Percentiles rank a stretch among this genome's conserved stretches.
phyloP scores from a whole-genome alignment of 2,113 vertebrate genomes.

The Grus americana region DNA sequence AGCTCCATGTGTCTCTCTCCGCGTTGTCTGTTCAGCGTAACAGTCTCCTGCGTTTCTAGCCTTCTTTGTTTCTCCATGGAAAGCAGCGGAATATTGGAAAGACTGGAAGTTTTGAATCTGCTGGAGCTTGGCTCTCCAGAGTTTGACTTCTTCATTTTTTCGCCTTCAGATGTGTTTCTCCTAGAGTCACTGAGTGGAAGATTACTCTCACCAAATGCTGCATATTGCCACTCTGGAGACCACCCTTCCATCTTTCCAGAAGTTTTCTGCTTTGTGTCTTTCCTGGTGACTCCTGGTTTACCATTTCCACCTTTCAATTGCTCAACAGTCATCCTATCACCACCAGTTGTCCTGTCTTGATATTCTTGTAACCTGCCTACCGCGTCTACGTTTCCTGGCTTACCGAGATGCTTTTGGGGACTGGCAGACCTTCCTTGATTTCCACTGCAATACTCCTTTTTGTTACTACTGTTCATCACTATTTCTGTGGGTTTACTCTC shows the following conservation, averaged over 20 bases:
- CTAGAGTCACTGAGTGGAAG: background rate
- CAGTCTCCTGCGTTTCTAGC: constrained; percentile 27
- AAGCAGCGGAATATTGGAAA: constrained; percentile 41
- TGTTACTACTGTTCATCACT: background rate
- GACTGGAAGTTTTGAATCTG: constrained; percentile 72
- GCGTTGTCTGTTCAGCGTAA: background rate
- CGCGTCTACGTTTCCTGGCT: constrained; percentile 24
- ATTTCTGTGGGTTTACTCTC: constrained; percentile 30
- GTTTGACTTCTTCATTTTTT: background rate
- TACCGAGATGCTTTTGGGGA: constrained; percentile 74
- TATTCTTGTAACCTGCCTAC: background rate
- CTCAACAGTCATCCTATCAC: background rate
- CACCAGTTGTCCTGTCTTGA: background rate
- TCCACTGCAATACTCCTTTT: background rate
- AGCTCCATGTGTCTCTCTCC: constrained; percentile 26
- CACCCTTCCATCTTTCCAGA: background rate
- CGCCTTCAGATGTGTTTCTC: constrained; percentile 1
- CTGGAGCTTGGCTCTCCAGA: background rate
- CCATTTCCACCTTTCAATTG: constrained; percentile 63
- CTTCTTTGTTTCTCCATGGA: constrained; percentile 39
- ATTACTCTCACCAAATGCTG: background rate
- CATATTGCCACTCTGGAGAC: constrained; percentile 21
- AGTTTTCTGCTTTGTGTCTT: constrained; percentile 4
- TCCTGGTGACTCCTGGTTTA: background rate
- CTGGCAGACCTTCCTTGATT: constrained; percentile 68